These are phyloP conservation scores for Manduca sexta DNA, from an alignment of 1,140 invertebrate genomes.

Conservation along the genomic window DNA sequence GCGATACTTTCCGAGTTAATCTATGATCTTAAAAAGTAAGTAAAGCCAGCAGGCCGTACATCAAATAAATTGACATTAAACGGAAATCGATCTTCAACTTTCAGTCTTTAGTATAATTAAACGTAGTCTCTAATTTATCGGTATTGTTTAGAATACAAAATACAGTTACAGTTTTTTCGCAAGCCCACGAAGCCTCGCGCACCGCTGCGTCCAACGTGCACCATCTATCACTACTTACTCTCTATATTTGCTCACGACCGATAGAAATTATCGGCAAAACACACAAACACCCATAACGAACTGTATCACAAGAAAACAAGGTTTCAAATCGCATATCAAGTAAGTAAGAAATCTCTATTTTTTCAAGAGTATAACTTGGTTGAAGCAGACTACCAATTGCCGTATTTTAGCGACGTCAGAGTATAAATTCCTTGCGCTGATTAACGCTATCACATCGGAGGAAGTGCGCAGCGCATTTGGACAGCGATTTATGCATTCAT, in stretches of 20 bases:
- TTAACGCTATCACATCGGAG: constrained; percentile 55
- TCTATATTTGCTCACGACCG: constrained; percentile 47
- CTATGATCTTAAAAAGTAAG: too few species aligned
- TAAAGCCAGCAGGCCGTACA: too few species aligned
- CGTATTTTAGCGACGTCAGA: constrained; percentile 41
- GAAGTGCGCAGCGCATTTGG: constrained; percentile 24
- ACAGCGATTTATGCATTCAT: constrained; percentile 64
- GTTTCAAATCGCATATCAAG: not conserved
- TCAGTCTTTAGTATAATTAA: too few species aligned
- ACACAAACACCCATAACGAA: constrained; percentile 10
- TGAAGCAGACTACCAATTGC: constrained; percentile 37
- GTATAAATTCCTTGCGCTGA: constrained; percentile 55
- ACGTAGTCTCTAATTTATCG: too few species aligned
- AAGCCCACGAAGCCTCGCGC: constrained; percentile 5
- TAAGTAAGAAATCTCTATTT: constrained; percentile 29
- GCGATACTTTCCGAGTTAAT: too few species aligned
- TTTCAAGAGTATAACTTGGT: constrained; percentile 30
- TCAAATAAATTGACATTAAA: too few species aligned
- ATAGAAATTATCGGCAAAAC: constrained; percentile 43
- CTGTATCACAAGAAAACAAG: not conserved
- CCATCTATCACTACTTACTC: constrained; percentile 62
- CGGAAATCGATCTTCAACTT: too few species aligned
- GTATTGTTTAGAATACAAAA: too few species aligned
- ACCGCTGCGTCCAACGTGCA: constrained; percentile 41
- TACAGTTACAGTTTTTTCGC: not conserved